Conservation (phyloP, 2,888 invertebrate species). For the Cyrtodaria siliqua region DNA sequence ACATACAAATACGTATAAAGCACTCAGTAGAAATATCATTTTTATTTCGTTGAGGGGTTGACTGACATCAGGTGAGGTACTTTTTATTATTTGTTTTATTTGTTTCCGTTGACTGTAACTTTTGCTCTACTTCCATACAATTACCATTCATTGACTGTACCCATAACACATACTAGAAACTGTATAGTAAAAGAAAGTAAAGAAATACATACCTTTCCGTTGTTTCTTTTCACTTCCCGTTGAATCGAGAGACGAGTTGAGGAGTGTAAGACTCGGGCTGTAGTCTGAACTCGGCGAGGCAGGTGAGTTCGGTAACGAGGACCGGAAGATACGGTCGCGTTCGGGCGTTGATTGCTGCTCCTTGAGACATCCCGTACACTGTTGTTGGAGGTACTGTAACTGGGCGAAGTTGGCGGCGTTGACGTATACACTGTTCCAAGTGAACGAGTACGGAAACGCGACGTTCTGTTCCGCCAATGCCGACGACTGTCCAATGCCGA, state of each 20-base stretch:
- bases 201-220: too few relatives aligned
- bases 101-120: too few relatives aligned
- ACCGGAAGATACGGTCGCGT: constrained; percentile 4
- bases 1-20: too few relatives aligned
- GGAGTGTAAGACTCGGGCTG: constrained; percentile 15
- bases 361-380: background rate
- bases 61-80: too few relatives aligned
- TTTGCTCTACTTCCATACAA: too few relatives aligned
- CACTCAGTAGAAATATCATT: too few relatives aligned
- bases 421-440: constrained; percentile 12
- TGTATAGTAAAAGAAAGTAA: background rate
- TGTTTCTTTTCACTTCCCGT: background rate
- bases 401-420: constrained; percentile 5
- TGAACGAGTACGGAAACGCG: constrained; percentile 14
- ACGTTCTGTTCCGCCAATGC: background rate
- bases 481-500: background rate
- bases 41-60: too few relatives aligned
- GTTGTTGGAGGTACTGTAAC: background rate
- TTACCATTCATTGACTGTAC: background rate
- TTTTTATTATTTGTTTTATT: too few relatives aligned
- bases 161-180: background rate
- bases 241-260: background rate
- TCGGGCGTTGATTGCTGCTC: constrained; percentile 9
- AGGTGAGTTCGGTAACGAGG: constrained; percentile 31
- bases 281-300: constrained; percentile 22